phyloP scores from a whole-genome alignment of 2,797 vertebrate species.

The Urocyon cinereoargenteus region DNA sequence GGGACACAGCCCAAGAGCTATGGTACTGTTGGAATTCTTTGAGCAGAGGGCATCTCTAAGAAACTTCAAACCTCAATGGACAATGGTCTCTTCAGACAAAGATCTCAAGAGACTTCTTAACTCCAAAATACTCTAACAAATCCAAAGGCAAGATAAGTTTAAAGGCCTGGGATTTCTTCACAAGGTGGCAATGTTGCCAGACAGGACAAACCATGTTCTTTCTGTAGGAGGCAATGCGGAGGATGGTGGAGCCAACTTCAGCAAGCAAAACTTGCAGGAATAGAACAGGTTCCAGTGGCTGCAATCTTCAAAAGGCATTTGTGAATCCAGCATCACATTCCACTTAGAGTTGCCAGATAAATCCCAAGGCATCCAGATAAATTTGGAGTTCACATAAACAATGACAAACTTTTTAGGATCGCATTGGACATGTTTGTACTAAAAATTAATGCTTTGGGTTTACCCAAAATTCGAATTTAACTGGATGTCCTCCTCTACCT shows the following conservation, averaged over 20 bases:
- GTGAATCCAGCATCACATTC: neutral
- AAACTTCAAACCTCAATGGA: neutral
- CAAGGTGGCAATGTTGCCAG: neutral
- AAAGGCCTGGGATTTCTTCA: neutral
- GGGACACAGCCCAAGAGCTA: neutral
- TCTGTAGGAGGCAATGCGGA: neutral
- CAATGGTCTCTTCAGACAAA: neutral
- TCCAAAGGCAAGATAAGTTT: neutral
- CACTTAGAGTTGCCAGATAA: neutral
- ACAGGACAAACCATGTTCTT: neutral
- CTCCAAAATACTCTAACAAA: neutral
- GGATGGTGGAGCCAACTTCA: accelerated
- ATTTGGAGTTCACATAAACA: neutral
- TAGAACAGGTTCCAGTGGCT: neutral
- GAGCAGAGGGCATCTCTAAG: neutral
- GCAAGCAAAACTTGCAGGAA: neutral
- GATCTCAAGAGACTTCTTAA: neutral
- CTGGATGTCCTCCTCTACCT: neutral
- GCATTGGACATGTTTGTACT: neutral
- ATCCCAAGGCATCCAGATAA: neutral
- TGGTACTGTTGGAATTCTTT: neutral
- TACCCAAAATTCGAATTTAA: constrained; percentile 7
- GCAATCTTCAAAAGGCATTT: neutral
- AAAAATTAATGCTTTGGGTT: neutral
- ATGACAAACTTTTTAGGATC: neutral